Evolutionary conservation across 2,113 vertebrate genomes (phyloP), one percentile per base, ranked within the genome.

Genomic region (Sardina pilchardus): DNA sequence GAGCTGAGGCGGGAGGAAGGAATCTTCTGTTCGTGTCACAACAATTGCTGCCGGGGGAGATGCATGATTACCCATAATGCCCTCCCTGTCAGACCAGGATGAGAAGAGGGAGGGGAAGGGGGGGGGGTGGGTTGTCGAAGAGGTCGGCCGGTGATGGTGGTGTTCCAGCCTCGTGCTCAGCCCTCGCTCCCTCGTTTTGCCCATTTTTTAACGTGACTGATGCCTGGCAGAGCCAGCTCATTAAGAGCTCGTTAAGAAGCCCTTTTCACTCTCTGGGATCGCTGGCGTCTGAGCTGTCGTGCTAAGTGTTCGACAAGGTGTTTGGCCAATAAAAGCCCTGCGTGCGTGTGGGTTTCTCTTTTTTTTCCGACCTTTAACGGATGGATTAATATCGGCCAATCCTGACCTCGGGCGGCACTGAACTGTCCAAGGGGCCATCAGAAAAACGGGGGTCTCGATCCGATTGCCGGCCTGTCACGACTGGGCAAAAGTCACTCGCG

Each of bases 291-390:
- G 19, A 59, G 53, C 4, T 59, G 53, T 56, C 50, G 19, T 17
- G 50, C 50, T 26, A 63, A 63, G 59, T 67, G 63, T 30, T 30
- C 63, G 63, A 67, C 63, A 67, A 67, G 63, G 63, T 67, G 63
- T 67, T 30, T 67, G 63, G 63, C 6, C 63, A 67, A 10, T 67
- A 67, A 67, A 30, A 67, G 24, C 1, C 63, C 39, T 42, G 39
- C 39, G 39, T 21, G 56, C 21, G 19, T 59, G n/a, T n/a, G n/a
- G n/a, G n/a, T n/a, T n/a, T n/a, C n/a, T n/a, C n/a, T n/a, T 19
- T 24, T 59, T 50, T 67, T 26, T 30, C 7, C 1, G 63, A 30
- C 63, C 63, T 67, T 67, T 67, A 67, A 67, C 4, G 63, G 63
- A 67, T 67, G 63, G 63, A 67, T 67, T 67, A 30, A 67, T 67